Conservation (phyloP, 2,888 invertebrate species). For the Netelia virgata region DNA sequence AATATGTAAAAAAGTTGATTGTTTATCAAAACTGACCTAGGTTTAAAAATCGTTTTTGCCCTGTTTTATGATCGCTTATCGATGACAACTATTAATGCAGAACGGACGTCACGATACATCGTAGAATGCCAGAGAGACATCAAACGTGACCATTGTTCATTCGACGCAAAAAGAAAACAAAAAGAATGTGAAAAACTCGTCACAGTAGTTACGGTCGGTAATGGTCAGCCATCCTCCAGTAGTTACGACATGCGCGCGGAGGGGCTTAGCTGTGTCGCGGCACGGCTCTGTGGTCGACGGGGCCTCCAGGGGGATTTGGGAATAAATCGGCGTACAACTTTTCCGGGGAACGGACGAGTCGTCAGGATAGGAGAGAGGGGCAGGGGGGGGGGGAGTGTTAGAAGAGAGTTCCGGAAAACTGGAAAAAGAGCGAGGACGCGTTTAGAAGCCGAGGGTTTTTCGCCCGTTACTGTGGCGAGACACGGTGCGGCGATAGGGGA, state of each 20-base stretch:
- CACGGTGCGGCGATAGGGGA: slow-evolving; percentile 61
- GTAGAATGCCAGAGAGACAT: slow-evolving; percentile 5
- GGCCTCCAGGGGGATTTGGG: slow-evolving; percentile 57
- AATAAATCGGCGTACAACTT: slow-evolving; percentile 67
- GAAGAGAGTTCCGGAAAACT: slow-evolving; percentile 19
- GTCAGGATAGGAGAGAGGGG: not conserved
- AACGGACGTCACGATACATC: not conserved
- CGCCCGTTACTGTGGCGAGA: slow-evolving; percentile 44
- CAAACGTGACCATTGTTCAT: slow-evolving; percentile 41
- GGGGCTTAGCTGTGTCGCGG: slow-evolving; percentile 1
- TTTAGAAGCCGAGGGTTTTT: slow-evolving; percentile 41
- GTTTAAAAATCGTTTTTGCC: slow-evolving; percentile 30
- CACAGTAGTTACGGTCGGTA: slow-evolving; percentile 55
- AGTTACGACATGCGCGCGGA: slow-evolving; percentile 49
- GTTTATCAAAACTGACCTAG: not conserved
- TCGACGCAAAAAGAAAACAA: slow-evolving; percentile 24
- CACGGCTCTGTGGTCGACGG: slow-evolving; percentile 26
- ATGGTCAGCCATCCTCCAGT: slow-evolving; percentile 62
- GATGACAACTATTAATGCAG: not conserved
- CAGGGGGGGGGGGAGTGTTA: not conserved
- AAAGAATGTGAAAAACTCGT: slow-evolving; percentile 13
- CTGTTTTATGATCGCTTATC: no score
- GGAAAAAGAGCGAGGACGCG: slow-evolving; percentile 37
- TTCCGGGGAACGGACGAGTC: slow-evolving; percentile 45
- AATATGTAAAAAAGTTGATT: not conserved